Evolutionary conservation across 2,888 invertebrate species (phyloP), one percentile per base, ranked within the genome.

Genomic region (Microctonus brassicae): DNA sequence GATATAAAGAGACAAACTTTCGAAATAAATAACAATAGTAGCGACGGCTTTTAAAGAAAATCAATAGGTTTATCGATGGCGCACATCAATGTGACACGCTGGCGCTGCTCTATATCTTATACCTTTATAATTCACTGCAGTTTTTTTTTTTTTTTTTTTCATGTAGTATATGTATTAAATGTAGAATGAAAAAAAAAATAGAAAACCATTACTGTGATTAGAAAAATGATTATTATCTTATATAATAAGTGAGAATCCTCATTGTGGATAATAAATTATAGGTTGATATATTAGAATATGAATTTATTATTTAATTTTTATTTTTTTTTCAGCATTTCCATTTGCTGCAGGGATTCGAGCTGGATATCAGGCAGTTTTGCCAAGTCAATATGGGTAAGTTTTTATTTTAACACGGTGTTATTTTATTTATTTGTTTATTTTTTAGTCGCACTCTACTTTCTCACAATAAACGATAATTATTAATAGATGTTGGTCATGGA

Each of bases 341-440:
- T 93, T 93, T 84, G 92, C 94, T 77, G 90, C 92, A 66, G 94
- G 94, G 76, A 93, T 95, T 75, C 91, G 95, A 78, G 90, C 94
- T 76, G 94, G 94, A 77, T 95, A 95, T 86, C 95, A 93, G 69
- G 90, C 93, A 62, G 92, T 95, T 76, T 89, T 95, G 82, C 95
- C 93, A 73, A 91, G 94, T 78, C 95, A 94, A 87, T 95, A 95
- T 86, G 95, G 95, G 95, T 95, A 90, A 95, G 95, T 93, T 75
- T 65, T 53, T 70, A 42, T 26, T 55, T 9, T 55, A 24, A 17
- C 9, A 3, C 7, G 6, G 36, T 24, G 17, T 36, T 47, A n/a
- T 13, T 60, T 63, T 26, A 42, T 52, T 55, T 63, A 53, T 47
- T 57, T 42, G 5, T 60, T 58, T 69, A 20, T 52, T 62, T 34